Base-by-base conservation (phyloP, 2,797 vertebrate genomes). In the Sebastes hopkinsi region DNA sequence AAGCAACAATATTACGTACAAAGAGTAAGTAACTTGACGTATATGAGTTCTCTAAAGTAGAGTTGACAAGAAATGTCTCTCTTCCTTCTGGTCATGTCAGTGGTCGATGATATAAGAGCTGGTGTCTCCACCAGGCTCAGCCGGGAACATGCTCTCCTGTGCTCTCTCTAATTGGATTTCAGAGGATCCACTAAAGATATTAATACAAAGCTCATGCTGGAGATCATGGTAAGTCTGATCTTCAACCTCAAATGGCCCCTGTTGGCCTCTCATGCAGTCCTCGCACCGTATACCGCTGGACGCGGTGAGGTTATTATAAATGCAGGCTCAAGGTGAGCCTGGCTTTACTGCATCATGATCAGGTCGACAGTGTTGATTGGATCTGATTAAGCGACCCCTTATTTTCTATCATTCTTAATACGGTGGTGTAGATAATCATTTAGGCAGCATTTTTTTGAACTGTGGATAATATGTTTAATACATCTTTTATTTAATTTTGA, bases 151-250 rank as follows among this genome's bases (percentile, higher is more conserved):
- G 76, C 68, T 84, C 61, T 83, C 60, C 36, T 46, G 74, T 91
- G 86, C 81, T 83, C 68, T 78, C 69, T 85, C 70, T 94, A 92
- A 95, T 92, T 92, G 90, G 93, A 93, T 94, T 91, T 62, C 66
- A 89, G 55, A 72, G 79, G 89, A 89, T 91, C 82, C 72, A 38
- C 81, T 70, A 6, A 86, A 89, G 87, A 89, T 92, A 88, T 86
- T 92, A 90, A 92, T 90, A 77, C 82, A 85, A 79, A 73, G 83
- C 79, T 70, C 79, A 81, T 75, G 77, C 27, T 36, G 61, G 72
- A 84, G 81, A 78, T 87, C 85, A 81, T 29, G n/a, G 2, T 80
- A 82, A 69, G 72, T 75, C 72, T 80, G 72, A 75, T 62, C 83
- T 83, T 32, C 12, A 3, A 76, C 72, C 85, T 77, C 1, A 73